phyloP scores from a whole-genome alignment of 1,140 invertebrate species.

The Diabrotica undecimpunctata region DNA sequence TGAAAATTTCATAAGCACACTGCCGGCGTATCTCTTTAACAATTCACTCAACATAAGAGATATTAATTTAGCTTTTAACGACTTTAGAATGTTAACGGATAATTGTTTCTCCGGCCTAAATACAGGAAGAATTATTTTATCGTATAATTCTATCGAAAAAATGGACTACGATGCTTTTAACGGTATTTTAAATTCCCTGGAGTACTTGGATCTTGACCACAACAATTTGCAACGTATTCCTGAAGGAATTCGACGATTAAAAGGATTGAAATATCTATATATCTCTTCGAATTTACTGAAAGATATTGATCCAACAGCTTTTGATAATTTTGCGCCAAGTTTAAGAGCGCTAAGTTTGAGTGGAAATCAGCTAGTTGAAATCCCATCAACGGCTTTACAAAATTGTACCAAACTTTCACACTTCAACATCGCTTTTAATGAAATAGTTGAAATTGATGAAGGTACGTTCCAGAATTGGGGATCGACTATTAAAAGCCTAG shows the following conservation, averaged over 20 bases:
- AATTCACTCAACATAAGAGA: slow-evolving; percentile 71
- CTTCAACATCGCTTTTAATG: slow-evolving; percentile 84
- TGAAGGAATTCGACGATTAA: slow-evolving; percentile 61
- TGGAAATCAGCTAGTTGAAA: slow-evolving; percentile 70
- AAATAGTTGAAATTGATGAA: slow-evolving; percentile 68
- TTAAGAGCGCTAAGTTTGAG: slow-evolving; percentile 75
- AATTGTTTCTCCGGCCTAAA: slow-evolving; percentile 65
- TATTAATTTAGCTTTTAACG: slow-evolving; percentile 76
- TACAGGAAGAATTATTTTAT: slow-evolving; percentile 71
- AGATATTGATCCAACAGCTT: slow-evolving; percentile 55
- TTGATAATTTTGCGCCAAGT: slow-evolving; percentile 55
- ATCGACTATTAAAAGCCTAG: slow-evolving; percentile 73
- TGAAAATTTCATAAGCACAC: slow-evolving; percentile 69
- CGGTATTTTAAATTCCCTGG: slow-evolving; percentile 67
- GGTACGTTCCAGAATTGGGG: slow-evolving; percentile 74
- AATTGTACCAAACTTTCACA: slow-evolving; percentile 70
- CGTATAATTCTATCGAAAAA: slow-evolving; percentile 67
- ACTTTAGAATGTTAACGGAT: slow-evolving; percentile 60
- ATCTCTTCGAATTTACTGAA: slow-evolving; percentile 75
- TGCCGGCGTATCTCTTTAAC: slow-evolving; percentile 60
- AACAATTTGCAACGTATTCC: slow-evolving; percentile 71
- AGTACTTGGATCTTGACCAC: slow-evolving; percentile 79
- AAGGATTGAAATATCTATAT: slow-evolving; percentile 73
- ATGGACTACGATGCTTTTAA: slow-evolving; percentile 68
- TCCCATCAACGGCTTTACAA: slow-evolving; percentile 65